Conservation (phyloP, 2,797 vertebrate genomes). For the Hybognathus amarus region DNA sequence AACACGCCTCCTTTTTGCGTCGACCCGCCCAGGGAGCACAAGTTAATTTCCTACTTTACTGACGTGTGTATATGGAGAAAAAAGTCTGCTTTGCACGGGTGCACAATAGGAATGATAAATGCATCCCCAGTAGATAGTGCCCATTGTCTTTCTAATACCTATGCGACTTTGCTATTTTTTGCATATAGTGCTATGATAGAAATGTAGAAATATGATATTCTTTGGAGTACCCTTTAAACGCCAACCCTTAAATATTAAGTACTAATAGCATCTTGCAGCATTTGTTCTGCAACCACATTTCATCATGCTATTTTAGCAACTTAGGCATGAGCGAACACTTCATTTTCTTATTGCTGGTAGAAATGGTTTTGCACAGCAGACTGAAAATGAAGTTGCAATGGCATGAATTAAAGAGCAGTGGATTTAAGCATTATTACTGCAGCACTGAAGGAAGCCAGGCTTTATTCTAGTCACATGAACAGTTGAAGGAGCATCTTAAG, state of each 20-base stretch:
- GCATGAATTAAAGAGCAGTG: neutral
- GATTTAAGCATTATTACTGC: neutral
- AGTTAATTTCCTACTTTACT: no score
- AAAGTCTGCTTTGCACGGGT: no score
- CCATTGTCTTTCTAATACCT: neutral
- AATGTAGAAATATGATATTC: neutral
- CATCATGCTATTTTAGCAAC: neutral
- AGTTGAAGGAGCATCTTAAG: conserved; percentile 18
- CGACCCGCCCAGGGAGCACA: no score
- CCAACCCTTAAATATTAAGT: neutral
- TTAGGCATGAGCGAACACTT: neutral
- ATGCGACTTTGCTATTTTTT: neutral
- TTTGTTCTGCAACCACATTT: neutral
- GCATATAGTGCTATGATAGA: no score
- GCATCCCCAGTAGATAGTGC: no score
- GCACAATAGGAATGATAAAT: no score
- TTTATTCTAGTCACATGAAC: conserved; percentile 29
- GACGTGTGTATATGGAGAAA: no score
- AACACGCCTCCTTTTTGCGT: no score
- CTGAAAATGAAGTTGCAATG: neutral
- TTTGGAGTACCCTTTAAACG: no score
- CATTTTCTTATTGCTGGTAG: neutral
- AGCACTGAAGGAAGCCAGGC: neutral
- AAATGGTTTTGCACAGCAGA: conserved; percentile 1
- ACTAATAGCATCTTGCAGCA: neutral